Base-by-base conservation (phyloP, 2,888 invertebrate species). In the Junonia oenone region DNA sequence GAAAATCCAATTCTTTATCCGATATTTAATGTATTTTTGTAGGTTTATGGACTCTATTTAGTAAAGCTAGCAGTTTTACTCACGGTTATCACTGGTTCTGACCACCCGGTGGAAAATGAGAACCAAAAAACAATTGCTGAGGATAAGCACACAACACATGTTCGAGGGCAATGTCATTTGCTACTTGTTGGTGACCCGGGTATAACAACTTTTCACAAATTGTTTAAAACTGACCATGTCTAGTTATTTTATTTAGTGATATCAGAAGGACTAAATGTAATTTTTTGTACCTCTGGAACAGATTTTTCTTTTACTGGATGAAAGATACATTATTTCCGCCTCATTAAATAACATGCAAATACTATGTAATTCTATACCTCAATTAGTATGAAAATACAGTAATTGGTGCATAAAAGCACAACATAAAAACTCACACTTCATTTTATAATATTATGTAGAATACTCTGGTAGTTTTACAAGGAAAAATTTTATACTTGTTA, bases 141-240 rank as follows among this genome's bases (percentile, higher is more conserved):
- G 22, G 94, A 94, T 1, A 76, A 76, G 62, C 77, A 83, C 19
- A 78, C 90, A 19, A 86, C 90, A 27, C 88, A 87, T 68, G 90
- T 91, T 0, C 77, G 98, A 59, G 96, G 96, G 2, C 96, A 97
- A 73, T 94, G 96, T 15, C 98, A 98, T 86, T 83, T 98, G 61
- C 84, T 98, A 50, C 78, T 98, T 22, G 95, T 97, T 17, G 98
- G 98, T 3, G 98, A 98, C 89, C 93, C 95, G 73, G 97, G 97
- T 67, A 94, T 26, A 13, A 11, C 26, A 43, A 1, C 8, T 26
- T 43, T 26, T 6, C 4, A 5, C n/a, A n/a, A 43, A n/a, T 2
- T 14, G 13, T 37, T 5, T 8, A 37, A 37, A 2, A 37, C 2
- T 15, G 13, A 13, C 14, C 5, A 0, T 0, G 1, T 6, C n/a